Base-by-base conservation (phyloP, 2,113 vertebrate genomes). In the Corythoichthys intestinalis region DNA sequence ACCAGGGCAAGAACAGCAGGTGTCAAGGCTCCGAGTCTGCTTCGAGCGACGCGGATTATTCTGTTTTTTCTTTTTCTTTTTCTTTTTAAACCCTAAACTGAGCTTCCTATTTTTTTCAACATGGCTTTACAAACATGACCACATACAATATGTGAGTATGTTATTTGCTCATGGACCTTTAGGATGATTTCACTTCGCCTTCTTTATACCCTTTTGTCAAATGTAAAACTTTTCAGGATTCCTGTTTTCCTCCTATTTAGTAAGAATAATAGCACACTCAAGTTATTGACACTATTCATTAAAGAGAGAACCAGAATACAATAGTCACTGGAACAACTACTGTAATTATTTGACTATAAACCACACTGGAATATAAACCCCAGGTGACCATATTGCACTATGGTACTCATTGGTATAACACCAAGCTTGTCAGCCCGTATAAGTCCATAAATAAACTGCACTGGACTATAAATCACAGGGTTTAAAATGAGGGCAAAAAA, bases 1-100 rank as follows among this genome's bases (percentile, higher is more conserved):
- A 81, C 82, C 85, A 66, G 50, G 60, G 69, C 61, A 15, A 41
- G 72, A 81, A 71, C 85, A 85, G 86, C 80, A 73, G 83, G 71
- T 81, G 72, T 76, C 48, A 54, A 44, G 47, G 73, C 63, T 63
- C 38, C 2, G 74, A 74, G 67, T 37, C 39, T 44, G 72, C 74
- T 57, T 53, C 68, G 72, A 80, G 67, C 74, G 62, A 73, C 38
- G 52, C 15, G 13, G 39, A 59, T 67, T 57, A 68, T 67, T 61
- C 49, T 34, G 39, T 71, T 59, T 68, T 7, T 39, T 48, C 4
- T 50, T 48, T 34, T 52, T 39, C 20, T 54, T 61, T 56, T 35
- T 6, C 2, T 20, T 15, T 4, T 10, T 28, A 28, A 28, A 28
- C 17, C 34, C 52, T 65, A 20, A 2, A 28, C 2, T n/a, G 13